These are phyloP conservation scores for Turnix velox DNA, from an alignment of 2,113 vertebrate genomes.

Conservation along the genomic window DNA sequence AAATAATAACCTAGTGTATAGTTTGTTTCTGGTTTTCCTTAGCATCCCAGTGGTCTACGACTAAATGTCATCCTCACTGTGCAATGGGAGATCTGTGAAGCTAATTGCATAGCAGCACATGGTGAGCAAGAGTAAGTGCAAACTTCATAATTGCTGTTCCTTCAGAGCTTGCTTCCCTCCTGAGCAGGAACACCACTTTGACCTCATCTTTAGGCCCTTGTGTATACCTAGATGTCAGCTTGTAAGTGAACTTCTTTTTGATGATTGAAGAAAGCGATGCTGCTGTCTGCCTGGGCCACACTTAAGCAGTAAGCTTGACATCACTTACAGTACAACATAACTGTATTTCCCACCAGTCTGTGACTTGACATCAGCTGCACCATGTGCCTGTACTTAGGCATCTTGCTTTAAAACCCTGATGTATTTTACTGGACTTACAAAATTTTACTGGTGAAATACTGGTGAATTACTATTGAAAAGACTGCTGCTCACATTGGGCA, in stretches of 20 bases:
- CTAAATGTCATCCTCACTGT: background rate
- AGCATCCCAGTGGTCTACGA: rapidly evolving
- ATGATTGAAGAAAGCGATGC: background rate
- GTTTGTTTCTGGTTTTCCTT: background rate
- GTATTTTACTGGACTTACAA: background rate
- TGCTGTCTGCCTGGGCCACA: background rate
- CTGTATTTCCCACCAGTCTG: rapidly evolving
- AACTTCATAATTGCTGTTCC: background rate
- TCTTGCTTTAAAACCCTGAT: background rate
- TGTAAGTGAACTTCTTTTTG: background rate
- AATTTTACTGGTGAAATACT: background rate
- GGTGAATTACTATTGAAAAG: background rate
- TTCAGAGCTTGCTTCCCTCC: background rate
- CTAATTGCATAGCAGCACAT: background rate
- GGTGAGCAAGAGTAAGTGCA: background rate
- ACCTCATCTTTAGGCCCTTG: background rate
- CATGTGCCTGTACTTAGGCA: rapidly evolving
- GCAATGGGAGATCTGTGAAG: background rate
- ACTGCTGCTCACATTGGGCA: background rate
- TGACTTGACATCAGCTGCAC: background rate
- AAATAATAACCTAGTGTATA: background rate
- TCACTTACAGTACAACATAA: background rate
- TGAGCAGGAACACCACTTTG: background rate
- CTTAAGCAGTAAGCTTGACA: background rate
- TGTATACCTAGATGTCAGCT: rapidly evolving